Evolutionary conservation across 2,113 vertebrate species (phyloP).

Genomic region (Pollimyrus isidori): DNA sequence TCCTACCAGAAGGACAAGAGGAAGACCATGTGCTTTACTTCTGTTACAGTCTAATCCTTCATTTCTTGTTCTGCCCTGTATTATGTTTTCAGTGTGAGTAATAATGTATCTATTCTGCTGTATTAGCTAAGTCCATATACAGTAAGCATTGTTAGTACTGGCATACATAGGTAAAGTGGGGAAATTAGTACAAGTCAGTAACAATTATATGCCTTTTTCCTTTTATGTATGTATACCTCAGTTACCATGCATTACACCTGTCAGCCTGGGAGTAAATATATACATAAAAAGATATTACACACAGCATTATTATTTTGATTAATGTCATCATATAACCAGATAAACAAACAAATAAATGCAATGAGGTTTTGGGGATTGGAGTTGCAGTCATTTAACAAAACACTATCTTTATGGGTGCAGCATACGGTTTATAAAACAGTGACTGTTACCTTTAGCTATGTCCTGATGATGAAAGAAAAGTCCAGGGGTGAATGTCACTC

Average conservation of each 20-base stretch:
- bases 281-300: background rate
- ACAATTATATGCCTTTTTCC: background rate
- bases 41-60: background rate
- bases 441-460: background rate
- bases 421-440: background rate
- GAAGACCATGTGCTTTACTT: background rate
- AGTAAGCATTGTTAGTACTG: background rate
- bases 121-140: background rate
- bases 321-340: background rate
- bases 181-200: background rate
- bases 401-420: background rate
- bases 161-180: background rate
- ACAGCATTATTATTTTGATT: background rate
- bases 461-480: background rate
- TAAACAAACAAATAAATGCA: background rate
- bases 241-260: background rate
- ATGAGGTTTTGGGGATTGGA: background rate
- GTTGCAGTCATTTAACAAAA: background rate
- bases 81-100: background rate
- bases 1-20: background rate
- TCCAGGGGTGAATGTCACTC: background rate
- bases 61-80: background rate
- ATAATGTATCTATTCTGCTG: background rate
- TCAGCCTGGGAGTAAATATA: background rate
- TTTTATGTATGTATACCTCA: background rate